These are phyloP conservation scores for Hippocampus abdominalis DNA, from an alignment of 2,113 vertebrate genomes.

Conservation along the genomic window DNA sequence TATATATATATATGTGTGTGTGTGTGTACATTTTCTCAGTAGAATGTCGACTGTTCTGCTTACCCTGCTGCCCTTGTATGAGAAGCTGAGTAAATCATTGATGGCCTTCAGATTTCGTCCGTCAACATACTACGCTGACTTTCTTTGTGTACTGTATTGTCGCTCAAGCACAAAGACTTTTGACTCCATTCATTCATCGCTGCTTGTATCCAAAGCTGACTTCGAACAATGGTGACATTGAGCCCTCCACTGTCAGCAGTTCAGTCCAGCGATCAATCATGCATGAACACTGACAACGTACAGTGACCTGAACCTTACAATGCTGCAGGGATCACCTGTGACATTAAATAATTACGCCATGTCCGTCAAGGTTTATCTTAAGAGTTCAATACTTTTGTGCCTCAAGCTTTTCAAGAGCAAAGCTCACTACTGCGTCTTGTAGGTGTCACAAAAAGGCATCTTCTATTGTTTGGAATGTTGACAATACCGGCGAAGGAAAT, in stretches of 20 bases:
- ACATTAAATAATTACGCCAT: neutral
- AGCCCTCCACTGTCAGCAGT: conserved; percentile 32
- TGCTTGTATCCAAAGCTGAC: conserved; percentile 47
- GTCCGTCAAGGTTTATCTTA: neutral
- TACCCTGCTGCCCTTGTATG: conserved; percentile 35
- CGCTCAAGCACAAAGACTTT: conserved; percentile 55
- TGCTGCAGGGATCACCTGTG: neutral
- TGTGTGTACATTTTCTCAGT: conserved; percentile 6
- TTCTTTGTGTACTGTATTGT: conserved; percentile 52
- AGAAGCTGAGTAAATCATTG: conserved; percentile 62
- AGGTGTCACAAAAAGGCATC: neutral
- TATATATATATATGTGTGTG: no score
- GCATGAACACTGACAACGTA: conserved; percentile 13
- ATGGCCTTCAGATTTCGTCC: conserved; percentile 55
- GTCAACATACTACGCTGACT: conserved; percentile 51
- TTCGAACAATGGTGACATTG: conserved; percentile 66
- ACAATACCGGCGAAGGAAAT: neutral
- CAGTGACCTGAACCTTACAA: conserved; percentile 7
- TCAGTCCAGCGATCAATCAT: conserved; percentile 1
- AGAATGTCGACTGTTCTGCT: conserved; percentile 21
- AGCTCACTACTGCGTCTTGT: neutral
- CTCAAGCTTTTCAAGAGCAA: neutral
- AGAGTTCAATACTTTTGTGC: neutral
- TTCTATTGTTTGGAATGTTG: neutral
- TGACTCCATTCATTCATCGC: conserved; percentile 53